These are phyloP conservation scores for Whitmania pigra DNA, from an alignment of 1,140 invertebrate genomes.

Conservation along the genomic window DNA sequence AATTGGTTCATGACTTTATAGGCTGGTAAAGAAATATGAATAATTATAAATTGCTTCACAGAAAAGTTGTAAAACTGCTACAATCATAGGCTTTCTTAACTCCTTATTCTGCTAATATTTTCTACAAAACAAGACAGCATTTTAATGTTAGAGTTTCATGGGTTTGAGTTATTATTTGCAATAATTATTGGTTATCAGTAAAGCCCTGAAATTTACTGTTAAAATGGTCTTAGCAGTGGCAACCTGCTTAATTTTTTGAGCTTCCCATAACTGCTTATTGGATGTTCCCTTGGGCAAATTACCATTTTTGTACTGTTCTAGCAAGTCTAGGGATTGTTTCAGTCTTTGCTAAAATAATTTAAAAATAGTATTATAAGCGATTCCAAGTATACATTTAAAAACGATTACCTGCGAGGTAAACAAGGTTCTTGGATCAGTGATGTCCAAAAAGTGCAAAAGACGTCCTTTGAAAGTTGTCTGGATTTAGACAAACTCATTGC, in stretches of 20 bases:
- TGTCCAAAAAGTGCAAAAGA: slow-evolving; percentile 41
- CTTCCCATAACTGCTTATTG: slow-evolving; percentile 44
- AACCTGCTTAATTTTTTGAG: slow-evolving; percentile 46
- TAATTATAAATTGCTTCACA: no score
- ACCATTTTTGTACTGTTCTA: slow-evolving; percentile 38
- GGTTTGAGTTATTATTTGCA: no score
- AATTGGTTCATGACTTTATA: no score
- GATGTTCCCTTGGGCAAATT: slow-evolving; percentile 31
- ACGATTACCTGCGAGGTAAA: slow-evolving; percentile 35
- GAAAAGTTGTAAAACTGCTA: no score
- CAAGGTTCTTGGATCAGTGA: slow-evolving; percentile 43
- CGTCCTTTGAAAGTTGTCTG: slow-evolving; percentile 43
- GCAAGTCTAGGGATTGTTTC: slow-evolving; percentile 34
- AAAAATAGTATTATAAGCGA: slow-evolving; percentile 11
- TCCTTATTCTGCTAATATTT: no score
- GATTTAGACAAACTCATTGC: slow-evolving; percentile 1
- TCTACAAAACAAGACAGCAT: no score
- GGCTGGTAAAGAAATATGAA: no score
- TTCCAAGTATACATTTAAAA: neutral
- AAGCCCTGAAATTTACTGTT: no score
- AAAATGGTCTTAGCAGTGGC: neutral
- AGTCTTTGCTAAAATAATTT: slow-evolving; percentile 36
- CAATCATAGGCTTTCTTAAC: no score
- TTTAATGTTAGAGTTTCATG: no score
- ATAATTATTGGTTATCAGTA: no score